phyloP scores from a whole-genome alignment of 2,113 vertebrate species.

The Ptyas mucosa region DNA sequence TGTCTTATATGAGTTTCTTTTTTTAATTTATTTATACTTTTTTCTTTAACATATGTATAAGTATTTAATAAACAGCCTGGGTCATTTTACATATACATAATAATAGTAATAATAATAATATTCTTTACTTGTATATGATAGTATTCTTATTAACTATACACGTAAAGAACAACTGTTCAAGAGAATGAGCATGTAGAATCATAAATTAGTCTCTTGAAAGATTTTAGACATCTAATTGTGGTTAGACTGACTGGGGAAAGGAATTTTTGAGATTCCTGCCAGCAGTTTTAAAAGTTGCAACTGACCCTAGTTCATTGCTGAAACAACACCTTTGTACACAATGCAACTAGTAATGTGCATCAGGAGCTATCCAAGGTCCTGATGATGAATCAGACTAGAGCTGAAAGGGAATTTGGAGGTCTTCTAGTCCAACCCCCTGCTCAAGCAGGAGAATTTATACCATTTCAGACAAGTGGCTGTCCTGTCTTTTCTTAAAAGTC shows the following conservation, averaged over 20 bases:
- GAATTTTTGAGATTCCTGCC: not conserved
- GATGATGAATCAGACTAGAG: not conserved
- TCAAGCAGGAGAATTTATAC: too few species aligned
- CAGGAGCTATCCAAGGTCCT: not conserved
- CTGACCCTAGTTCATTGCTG: not conserved
- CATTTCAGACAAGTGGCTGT: too few species aligned
- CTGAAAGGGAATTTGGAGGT: too few species aligned
- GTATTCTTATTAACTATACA: not conserved
- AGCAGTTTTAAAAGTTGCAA: not conserved
- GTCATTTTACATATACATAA: too few species aligned
- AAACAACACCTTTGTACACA: not conserved
- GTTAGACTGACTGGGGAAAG: not conserved
- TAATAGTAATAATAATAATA: too few species aligned
- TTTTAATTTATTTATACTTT: too few species aligned
- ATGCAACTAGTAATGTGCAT: not conserved
- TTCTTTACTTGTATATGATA: too few species aligned
- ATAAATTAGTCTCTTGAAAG: not conserved
- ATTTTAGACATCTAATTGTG: not conserved
- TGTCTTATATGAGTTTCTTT: not conserved
- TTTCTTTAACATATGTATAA: too few species aligned
- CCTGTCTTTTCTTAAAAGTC: too few species aligned
- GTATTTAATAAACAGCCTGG: too few species aligned
- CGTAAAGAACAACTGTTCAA: not conserved
- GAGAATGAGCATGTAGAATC: not conserved
- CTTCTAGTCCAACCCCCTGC: too few species aligned